phyloP scores from a whole-genome alignment of 2,113 vertebrate genomes.

The Piprites chloris region DNA sequence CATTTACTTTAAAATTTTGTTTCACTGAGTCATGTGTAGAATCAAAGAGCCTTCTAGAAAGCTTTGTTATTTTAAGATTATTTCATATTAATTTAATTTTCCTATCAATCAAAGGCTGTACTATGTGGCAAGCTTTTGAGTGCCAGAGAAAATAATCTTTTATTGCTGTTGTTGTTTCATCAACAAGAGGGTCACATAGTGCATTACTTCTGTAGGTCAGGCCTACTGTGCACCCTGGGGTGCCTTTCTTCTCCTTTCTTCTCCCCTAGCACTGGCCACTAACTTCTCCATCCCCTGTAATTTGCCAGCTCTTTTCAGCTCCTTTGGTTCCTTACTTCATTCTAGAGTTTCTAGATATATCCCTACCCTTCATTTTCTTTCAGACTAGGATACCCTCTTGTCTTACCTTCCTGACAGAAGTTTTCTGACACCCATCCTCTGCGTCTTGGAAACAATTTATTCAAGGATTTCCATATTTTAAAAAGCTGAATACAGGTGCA shows the following conservation, averaged over 20 bases:
- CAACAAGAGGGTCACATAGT: slow-evolving; percentile 1
- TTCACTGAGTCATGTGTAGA: background rate
- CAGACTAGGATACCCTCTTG: background rate
- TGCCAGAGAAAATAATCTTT: slow-evolving; percentile 33
- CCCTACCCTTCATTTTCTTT: background rate
- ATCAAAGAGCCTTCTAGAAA: slow-evolving; percentile 40
- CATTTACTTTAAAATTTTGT: slow-evolving; percentile 8
- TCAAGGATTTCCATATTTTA: background rate
- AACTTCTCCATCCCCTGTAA: background rate
- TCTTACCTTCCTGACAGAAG: background rate
- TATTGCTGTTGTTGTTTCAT: slow-evolving; percentile 43
- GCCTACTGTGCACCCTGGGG: background rate
- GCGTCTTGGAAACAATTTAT: background rate
- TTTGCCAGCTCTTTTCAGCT: background rate
- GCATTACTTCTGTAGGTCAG: slow-evolving; percentile 1
- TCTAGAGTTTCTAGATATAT: background rate
- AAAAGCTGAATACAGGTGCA: background rate
- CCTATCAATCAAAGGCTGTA: slow-evolving; percentile 34
- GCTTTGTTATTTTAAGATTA: slow-evolving; percentile 57
- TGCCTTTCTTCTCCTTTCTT: slow-evolving; percentile 55
- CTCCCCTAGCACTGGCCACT: background rate
- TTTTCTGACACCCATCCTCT: background rate
- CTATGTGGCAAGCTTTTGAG: background rate
- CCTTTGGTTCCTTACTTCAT: background rate
- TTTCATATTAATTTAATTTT: slow-evolving; percentile 56